Conservation (phyloP, 1,140 invertebrate species). For the Drosophila kurseongensis region DNA sequence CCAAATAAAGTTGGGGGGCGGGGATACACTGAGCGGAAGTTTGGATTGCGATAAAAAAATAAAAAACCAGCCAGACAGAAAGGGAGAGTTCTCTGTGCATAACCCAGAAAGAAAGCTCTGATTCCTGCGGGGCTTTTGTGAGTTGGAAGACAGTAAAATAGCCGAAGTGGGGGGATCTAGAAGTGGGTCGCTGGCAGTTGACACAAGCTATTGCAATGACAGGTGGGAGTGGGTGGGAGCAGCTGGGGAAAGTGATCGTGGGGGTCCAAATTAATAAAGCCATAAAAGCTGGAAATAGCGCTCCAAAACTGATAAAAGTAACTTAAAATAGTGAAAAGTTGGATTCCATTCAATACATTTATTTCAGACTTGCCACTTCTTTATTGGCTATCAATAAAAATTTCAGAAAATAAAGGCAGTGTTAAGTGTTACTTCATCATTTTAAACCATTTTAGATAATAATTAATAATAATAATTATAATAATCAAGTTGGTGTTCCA, state of each 20-base stretch:
- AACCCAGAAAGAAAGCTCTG: constrained; percentile 21
- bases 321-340: neutral
- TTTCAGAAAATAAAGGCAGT: too few species aligned
- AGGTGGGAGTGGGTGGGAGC: constrained; percentile 40
- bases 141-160: constrained; percentile 7
- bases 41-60: constrained; percentile 58
- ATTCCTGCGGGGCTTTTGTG: constrained; percentile 62
- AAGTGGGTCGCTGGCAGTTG: constrained; percentile 68
- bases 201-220: constrained; percentile 44
- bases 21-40: constrained; percentile 71
- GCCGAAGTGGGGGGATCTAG: constrained; percentile 15
- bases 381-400: too few species aligned
- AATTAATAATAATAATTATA: too few species aligned
- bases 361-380: too few species aligned
- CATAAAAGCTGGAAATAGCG: neutral
- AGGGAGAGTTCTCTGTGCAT: constrained; percentile 27
- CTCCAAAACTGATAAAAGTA: neutral
- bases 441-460: too few species aligned
- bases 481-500: too few species aligned
- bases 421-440: too few species aligned
- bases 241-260: constrained; percentile 41
- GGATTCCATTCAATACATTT: too few species aligned
- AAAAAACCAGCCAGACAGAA: neutral
- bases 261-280: constrained; percentile 2
- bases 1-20: constrained; percentile 16